These are phyloP conservation scores for Sialia sialis DNA, from an alignment of 2,113 vertebrate genomes.

Conservation along the genomic window DNA sequence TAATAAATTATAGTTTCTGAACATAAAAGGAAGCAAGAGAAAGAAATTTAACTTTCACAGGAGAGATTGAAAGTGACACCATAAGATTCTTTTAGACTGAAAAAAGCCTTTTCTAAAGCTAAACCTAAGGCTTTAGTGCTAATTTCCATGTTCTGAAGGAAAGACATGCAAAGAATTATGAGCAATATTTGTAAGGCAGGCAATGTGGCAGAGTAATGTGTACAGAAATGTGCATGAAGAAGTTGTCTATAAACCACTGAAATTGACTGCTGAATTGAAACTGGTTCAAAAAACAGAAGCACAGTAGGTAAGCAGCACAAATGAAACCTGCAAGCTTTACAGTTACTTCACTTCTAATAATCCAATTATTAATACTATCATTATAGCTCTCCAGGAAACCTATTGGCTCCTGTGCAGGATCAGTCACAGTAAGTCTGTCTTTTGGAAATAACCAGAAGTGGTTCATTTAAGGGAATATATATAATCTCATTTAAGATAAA, in stretches of 20 bases:
- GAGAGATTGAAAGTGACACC: conserved; percentile 30
- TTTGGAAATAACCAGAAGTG: not conserved
- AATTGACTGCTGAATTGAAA: not conserved
- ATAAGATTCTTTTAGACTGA: not conserved
- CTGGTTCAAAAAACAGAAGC: not conserved
- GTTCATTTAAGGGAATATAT: not conserved
- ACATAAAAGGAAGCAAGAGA: conserved; percentile 52
- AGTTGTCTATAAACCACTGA: not conserved
- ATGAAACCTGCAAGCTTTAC: not conserved
- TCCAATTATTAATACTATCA: not conserved
- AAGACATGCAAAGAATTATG: not conserved
- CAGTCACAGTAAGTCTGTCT: not conserved
- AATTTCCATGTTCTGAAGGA: not conserved
- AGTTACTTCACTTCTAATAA: not conserved
- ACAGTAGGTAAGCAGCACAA: not conserved
- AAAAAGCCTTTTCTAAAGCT: conserved; percentile 9
- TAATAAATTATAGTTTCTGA: conserved; percentile 56
- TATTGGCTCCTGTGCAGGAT: not conserved
- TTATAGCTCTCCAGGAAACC: not conserved
- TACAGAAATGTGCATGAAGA: not conserved
- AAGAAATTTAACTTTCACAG: conserved; percentile 44
- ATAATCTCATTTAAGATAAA: not conserved
- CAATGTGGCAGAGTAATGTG: not conserved
- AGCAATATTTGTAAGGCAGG: not conserved
- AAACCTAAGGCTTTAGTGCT: not conserved